phyloP scores from a whole-genome alignment of 2,888 invertebrate genomes.

The Hoplodrina ambigua region DNA sequence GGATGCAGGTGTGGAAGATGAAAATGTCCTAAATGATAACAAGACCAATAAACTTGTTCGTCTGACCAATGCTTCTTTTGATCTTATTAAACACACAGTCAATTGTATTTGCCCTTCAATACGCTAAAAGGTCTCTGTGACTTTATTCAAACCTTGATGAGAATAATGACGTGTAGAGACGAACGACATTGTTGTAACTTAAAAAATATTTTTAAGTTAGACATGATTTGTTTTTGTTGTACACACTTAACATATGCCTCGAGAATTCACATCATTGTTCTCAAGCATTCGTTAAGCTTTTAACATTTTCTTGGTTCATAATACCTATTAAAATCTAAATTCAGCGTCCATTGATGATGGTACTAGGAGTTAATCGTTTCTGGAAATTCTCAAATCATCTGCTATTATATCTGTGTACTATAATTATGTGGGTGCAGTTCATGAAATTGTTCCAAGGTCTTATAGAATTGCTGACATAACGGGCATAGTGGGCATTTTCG shows the following conservation, averaged over 20 bases:
- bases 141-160: slow-evolving; percentile 57
- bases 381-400: slow-evolving; percentile 14
- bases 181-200: slow-evolving; percentile 47
- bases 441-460: slow-evolving; percentile 25
- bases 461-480: background rate
- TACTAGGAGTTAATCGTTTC: slow-evolving; percentile 13
- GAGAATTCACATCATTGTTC: slow-evolving; percentile 50
- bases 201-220: slow-evolving; percentile 36
- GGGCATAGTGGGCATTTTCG: background rate
- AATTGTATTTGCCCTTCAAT: slow-evolving; percentile 58
- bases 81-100: slow-evolving; percentile 46
- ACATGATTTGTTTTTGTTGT: slow-evolving; percentile 43
- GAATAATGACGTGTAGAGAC: slow-evolving; percentile 36
- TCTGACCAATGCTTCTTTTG: slow-evolving; percentile 50
- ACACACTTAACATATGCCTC: slow-evolving; percentile 22
- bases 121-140: slow-evolving; percentile 58
- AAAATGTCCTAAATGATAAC: slow-evolving; percentile 26
- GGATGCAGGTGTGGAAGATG: slow-evolving; percentile 18
- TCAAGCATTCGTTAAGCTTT: slow-evolving; percentile 18
- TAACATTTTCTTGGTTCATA: slow-evolving; percentile 33
- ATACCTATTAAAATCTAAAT: slow-evolving; percentile 36
- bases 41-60: slow-evolving; percentile 36
- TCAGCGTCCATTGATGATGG: slow-evolving; percentile 24
- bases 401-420: background rate
- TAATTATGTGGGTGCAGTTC: slow-evolving; percentile 16